Conservation (phyloP, 1,140 invertebrate species). For the Drosophila bocki region DNA sequence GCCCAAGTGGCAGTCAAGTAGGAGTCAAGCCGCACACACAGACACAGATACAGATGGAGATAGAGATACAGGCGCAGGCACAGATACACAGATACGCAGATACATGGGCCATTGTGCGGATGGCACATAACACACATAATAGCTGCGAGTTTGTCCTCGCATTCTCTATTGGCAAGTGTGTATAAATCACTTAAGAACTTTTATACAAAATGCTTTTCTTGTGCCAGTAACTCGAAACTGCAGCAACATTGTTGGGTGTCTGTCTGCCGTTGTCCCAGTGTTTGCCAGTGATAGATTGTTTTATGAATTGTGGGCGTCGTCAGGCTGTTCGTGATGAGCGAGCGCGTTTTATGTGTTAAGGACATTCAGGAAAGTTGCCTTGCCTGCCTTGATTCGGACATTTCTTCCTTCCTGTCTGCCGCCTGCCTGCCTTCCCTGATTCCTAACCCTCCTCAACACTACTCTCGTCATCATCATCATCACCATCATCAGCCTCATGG, state of each 20-base stretch:
- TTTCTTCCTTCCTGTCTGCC: constrained; percentile 7
- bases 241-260: constrained; percentile 42
- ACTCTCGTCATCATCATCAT: constrained; percentile 1
- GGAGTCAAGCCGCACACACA: constrained; percentile 43
- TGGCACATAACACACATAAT: constrained; percentile 29
- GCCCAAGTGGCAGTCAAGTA: constrained; percentile 50
- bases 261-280: not conserved
- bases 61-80: not conserved
- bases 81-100: constrained; percentile 2
- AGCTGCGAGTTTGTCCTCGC: constrained; percentile 25
- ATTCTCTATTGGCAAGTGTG: constrained; percentile 63
- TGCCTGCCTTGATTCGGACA: constrained; percentile 27
- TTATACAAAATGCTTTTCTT: constrained; percentile 65
- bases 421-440: not conserved
- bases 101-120: constrained; percentile 9
- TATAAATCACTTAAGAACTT: constrained; percentile 81
- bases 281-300: constrained; percentile 54
- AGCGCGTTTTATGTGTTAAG: constrained; percentile 67
- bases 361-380: constrained; percentile 63
- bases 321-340: constrained; percentile 43
- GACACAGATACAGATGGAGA: not conserved
- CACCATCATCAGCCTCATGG: not conserved
- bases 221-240: constrained; percentile 63
- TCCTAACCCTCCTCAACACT: constrained; percentile 4
- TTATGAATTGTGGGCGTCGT: constrained; percentile 59